phyloP scores from a whole-genome alignment of 2,113 vertebrate genomes.

The Chaetura pelagica region DNA sequence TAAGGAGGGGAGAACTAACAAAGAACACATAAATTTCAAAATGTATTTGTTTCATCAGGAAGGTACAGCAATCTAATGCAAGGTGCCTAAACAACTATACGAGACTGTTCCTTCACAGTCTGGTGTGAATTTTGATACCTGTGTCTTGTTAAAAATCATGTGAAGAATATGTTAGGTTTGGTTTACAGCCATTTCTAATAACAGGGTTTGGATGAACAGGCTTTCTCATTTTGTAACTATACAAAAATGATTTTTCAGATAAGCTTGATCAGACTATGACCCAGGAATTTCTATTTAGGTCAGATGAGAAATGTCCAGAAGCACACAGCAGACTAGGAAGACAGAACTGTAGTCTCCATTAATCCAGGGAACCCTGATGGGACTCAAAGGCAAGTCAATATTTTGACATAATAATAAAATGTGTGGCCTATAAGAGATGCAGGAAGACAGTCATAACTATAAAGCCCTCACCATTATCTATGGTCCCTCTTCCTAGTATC shows the following conservation, averaged over 20 bases:
- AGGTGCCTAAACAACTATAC: neutral
- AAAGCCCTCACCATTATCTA: neutral
- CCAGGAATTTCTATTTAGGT: slow-evolving; percentile 12
- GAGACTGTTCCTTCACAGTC: neutral
- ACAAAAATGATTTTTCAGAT: neutral
- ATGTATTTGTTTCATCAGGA: neutral
- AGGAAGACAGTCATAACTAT: neutral
- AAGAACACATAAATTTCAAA: neutral
- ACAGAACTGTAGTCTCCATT: neutral
- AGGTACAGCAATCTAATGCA: neutral
- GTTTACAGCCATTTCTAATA: slow-evolving; percentile 5
- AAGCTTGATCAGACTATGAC: neutral
- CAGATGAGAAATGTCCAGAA: neutral
- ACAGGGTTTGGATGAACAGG: neutral
- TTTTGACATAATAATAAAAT: neutral
- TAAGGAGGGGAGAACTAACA: neutral
- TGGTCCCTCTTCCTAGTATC: neutral
- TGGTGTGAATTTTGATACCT: neutral
- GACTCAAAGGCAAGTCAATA: neutral
- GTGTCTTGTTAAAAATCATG: neutral
- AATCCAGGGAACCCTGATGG: neutral
- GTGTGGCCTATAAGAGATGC: neutral
- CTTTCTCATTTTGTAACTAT: slow-evolving; percentile 2
- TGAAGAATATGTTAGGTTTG: neutral
- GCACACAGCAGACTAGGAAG: neutral